A percentile compares a stretch with the other conserved stretches of the same genome.
These are phyloP conservation scores for Acropternis orthonyx DNA, from an alignment of 2,797 vertebrate genomes.

Conservation along the genomic window DNA sequence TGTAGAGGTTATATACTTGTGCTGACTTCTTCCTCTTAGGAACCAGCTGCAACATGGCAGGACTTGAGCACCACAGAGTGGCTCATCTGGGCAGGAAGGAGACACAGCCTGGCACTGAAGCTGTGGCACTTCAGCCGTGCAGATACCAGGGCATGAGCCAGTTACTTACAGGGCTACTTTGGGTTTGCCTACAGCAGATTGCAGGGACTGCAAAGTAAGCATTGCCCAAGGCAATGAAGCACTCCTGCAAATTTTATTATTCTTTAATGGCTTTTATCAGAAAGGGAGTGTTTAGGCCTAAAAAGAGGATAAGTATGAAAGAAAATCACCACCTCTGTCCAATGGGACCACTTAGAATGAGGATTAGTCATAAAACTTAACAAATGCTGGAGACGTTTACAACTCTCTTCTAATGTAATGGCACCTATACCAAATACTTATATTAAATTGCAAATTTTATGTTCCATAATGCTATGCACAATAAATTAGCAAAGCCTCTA, in stretches of 20 bases:
- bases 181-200: not conserved
- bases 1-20: not conserved
- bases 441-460: slow-evolving; percentile 74
- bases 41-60: not conserved
- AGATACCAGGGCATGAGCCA: rapidly evolving
- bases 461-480: slow-evolving; percentile 70
- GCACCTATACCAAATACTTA: slow-evolving; percentile 67
- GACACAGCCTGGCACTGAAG: not conserved
- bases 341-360: slow-evolving; percentile 55
- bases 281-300: not conserved
- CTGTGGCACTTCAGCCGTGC: not conserved
- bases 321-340: slow-evolving; percentile 40
- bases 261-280: not conserved
- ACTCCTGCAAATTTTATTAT: slow-evolving; percentile 6
- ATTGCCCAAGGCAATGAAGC: not conserved
- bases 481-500: slow-evolving; percentile 69
- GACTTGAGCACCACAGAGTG: not conserved
- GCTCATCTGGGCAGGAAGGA: not conserved
- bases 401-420: slow-evolving; percentile 63
- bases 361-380: slow-evolving; percentile 70
- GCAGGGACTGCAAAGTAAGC: not conserved
- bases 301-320: not conserved
- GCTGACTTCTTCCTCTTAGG: not conserved
- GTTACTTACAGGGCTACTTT: not conserved
- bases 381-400: slow-evolving; percentile 74